Base-by-base conservation (phyloP, 2,888 invertebrate genomes). In the Drosophila limbata region DNA sequence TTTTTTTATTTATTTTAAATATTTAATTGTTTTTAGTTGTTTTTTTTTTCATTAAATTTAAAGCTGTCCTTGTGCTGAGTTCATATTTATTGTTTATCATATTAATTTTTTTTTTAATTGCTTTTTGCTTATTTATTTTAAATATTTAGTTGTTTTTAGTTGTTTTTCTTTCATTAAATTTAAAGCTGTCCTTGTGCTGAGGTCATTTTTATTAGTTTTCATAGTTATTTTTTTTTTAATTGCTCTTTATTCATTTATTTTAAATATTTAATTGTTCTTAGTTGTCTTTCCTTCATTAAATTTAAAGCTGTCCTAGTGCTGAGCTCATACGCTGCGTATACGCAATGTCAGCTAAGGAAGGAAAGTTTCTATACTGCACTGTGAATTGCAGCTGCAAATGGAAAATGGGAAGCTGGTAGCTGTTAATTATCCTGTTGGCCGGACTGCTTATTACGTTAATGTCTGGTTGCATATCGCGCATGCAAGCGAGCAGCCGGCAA, bases 391-490 rank as follows among this genome's bases (percentile, higher is more conserved):
- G 42, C 28, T 78, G 63, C 57, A 71, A 62, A 48, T 75, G 56
- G 42, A 19, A 21, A 42, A 37, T n/a, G 37, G 28, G 15, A 4
- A 17, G 4, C 17, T 17, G 33, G 4, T 51, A 67, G 73, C 79
- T 86, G 68, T 71, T 79, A 70, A 79, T 79, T 70, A 79, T 67
- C 52, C 51, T 59, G 64, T 31, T 52, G 59, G 61, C 47, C 31
- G 55, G 55, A 52, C 64, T 84, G 76, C 88, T 84, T 84, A 88
- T 88, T 88, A 86, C 84, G 67, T 83, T 88, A 84, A 84, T 84
- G 79, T 66, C 61, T 67, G 84, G 84, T 70, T 84, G 69, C 72
- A 69, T 66, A 68, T 86, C 81, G 78, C 67, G 62, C 61, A 51
- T 62, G 77, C 57, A 60, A 28, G 52, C 66, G 52, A 75, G 74